These are phyloP conservation scores for Erebia palarica DNA, from an alignment of 2,888 invertebrate species.

Conservation along the genomic window DNA sequence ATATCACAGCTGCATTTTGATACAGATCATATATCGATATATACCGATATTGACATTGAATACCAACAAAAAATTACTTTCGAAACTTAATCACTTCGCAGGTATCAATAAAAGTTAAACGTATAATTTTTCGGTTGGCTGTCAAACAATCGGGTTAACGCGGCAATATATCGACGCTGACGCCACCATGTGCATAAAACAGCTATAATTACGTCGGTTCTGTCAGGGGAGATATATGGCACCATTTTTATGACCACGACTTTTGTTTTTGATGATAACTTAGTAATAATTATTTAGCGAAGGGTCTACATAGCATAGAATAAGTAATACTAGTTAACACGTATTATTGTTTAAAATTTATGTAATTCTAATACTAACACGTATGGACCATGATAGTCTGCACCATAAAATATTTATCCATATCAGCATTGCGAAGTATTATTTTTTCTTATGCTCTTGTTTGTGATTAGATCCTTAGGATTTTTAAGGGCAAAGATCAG, in stretches of 20 bases:
- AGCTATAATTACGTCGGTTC: constrained; percentile 23
- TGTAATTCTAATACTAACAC: too few species aligned
- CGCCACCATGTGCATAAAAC: constrained; percentile 33
- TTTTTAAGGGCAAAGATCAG: too few species aligned
- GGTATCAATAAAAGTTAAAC: constrained; percentile 29
- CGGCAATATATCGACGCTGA: constrained; percentile 36
- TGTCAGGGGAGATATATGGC: constrained; percentile 6
- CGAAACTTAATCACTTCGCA: constrained; percentile 23
- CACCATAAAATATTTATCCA: too few species aligned
- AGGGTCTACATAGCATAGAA: too few species aligned
- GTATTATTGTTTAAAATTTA: too few species aligned
- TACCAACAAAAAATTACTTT: constrained; percentile 22
- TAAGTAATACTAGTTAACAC: too few species aligned
- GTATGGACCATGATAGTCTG: too few species aligned
- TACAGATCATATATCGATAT: background rate
- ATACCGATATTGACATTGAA: constrained; percentile 4
- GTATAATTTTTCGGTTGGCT: constrained; percentile 25
- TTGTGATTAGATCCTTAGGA: too few species aligned
- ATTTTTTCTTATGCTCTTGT: too few species aligned
- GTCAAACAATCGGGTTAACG: constrained; percentile 46
- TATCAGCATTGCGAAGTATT: too few species aligned
- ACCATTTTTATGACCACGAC: constrained; percentile 8
- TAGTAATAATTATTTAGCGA: background rate
- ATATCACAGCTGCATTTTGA: background rate
- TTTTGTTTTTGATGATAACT: background rate